Conservation (phyloP, 2,797 vertebrate species). For the Cossypha polioptera region DNA sequence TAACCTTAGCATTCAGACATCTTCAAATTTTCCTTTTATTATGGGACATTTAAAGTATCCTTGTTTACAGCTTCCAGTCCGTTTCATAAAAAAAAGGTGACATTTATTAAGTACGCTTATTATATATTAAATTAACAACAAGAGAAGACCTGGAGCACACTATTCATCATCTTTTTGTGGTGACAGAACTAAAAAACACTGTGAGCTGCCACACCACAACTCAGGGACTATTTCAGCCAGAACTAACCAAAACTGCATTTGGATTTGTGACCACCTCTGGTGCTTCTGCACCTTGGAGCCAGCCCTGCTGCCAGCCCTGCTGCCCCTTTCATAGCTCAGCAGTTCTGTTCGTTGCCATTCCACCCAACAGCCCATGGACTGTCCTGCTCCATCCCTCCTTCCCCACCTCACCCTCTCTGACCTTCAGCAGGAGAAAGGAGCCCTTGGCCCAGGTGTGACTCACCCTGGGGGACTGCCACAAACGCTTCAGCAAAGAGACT, state of each 20-base stretch:
- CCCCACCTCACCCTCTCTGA: rapidly evolving
- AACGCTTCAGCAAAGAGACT: not conserved
- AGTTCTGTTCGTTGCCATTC: not conserved
- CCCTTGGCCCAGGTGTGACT: no score
- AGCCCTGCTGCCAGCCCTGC: rapidly evolving
- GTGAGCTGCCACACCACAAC: not conserved
- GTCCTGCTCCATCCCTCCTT: not conserved
- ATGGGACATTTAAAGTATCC: not conserved
- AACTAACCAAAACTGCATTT: not conserved
- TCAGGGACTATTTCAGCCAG: not conserved
- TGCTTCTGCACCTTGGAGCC: not conserved
- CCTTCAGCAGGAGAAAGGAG: not conserved
- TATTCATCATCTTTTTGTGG: not conserved
- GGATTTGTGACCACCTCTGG: not conserved
- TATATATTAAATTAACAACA: not conserved
- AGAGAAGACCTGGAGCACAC: not conserved
- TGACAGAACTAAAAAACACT: not conserved
- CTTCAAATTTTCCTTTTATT: not conserved
- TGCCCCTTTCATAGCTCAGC: not conserved
- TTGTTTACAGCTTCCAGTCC: not conserved
- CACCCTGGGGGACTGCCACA: rapidly evolving
- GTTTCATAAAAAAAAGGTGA: not conserved
- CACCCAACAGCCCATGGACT: rapidly evolving
- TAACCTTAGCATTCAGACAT: not conserved
- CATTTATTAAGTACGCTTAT: not conserved